Conservation (phyloP, 2,113 vertebrate species). For the Thalassarche chlororhynchos region DNA sequence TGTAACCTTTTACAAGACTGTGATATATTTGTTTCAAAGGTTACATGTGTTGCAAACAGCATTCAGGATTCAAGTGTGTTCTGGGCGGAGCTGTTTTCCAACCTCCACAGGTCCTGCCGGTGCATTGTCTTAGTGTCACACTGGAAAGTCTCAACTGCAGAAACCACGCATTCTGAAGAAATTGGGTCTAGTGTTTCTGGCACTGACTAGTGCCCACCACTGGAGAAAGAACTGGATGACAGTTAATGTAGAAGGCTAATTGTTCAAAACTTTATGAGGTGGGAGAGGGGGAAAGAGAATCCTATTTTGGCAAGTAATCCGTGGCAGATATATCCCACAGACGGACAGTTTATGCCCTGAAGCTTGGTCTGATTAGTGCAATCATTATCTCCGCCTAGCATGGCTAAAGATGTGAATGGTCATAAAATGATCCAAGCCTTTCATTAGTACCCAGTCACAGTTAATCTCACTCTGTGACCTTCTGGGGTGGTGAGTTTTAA, state of each 20-base stretch:
- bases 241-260: background rate
- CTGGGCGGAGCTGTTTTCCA: background rate
- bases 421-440: background rate
- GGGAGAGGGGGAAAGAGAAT: background rate
- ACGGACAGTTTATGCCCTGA: background rate
- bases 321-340: background rate
- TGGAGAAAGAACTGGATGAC: background rate
- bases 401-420: background rate
- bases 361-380: background rate
- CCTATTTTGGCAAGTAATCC: background rate
- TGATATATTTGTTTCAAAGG: background rate
- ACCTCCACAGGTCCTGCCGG: background rate
- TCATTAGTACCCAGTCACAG: background rate
- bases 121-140: background rate
- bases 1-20: background rate
- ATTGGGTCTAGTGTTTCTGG: background rate
- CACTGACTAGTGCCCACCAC: background rate
- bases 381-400: background rate
- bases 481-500: background rate
- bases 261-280: constrained; percentile 4
- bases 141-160: background rate
- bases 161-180: background rate
- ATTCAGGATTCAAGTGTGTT: background rate
- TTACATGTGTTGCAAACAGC: background rate
- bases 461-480: background rate